Percentiles rank a stretch among this genome's conserved stretches.
These are phyloP conservation scores for Sebastiscus albofasciatus DNA, from an alignment of 2,797 vertebrate genomes.

Conservation along the genomic window DNA sequence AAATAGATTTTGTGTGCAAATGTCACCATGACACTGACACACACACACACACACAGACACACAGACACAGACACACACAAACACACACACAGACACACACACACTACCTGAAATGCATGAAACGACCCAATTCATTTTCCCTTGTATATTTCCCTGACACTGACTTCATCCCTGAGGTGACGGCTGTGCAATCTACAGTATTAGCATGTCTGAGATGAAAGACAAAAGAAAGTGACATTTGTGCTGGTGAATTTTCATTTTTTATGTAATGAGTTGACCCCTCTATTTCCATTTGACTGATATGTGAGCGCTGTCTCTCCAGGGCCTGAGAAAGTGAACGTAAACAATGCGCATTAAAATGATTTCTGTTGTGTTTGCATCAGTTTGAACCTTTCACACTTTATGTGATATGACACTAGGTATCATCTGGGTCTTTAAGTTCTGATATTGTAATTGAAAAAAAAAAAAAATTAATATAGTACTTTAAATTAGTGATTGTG, in stretches of 20 bases:
- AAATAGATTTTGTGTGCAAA: constrained; percentile 6
- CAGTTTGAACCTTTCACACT: not conserved
- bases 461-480: not conserved
- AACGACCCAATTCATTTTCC: not conserved
- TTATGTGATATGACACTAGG: not conserved
- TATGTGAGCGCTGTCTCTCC: constrained; percentile 19
- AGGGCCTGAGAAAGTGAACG: not conserved
- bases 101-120: constrained; percentile 18
- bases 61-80: not conserved
- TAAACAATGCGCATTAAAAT: constrained; percentile 14
- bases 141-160: constrained; percentile 11
- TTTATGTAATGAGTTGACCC: constrained; percentile 42
- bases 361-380: not conserved
- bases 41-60: not conserved
- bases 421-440: not conserved
- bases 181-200: constrained; percentile 2
- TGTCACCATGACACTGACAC: not conserved
- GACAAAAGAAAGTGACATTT: constrained; percentile 52
- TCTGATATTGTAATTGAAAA: not conserved
- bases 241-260: constrained; percentile 42
- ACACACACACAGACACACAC: not conserved
- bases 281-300: constrained; percentile 15
- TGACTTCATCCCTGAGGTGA: constrained; percentile 19
- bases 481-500: not conserved
- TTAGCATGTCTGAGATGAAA: constrained; percentile 39